Base-by-base conservation (phyloP, 2,888 invertebrate species). In the Synergus gifuensis region DNA sequence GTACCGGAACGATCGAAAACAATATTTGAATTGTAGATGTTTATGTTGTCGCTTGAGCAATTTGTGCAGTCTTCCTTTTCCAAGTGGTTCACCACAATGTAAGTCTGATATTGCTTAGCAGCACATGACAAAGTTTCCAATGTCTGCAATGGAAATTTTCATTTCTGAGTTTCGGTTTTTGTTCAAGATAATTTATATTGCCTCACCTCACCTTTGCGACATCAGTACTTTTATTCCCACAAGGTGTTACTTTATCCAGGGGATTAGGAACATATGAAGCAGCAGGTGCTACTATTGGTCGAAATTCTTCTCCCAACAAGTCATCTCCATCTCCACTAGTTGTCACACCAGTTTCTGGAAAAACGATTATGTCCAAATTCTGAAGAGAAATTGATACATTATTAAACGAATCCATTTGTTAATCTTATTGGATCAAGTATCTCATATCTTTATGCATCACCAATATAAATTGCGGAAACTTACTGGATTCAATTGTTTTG, bases 361-460 rank as follows among this genome's bases (percentile, higher is more conserved):
- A 97, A 0, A 97, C 95, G 12, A 97, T 93, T 28, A 97, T 96
- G 86, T 97, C 96, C 0, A 94, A 94, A 81, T 93, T 92, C 96
- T 96, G 92, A 18, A 93, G 89, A 36, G 58, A 54, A 64, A 9
- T 58, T 8, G 40, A 42, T 44, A 36, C 36, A 36, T 36, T 36
- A 36, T 36, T 36, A 0, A 28, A 2, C 3, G 36, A 36, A 36
- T 36, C 5, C 36, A 36, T 36, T 36, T 28, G 28, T 3, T 28
- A 28, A 28, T 28, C 28, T 28, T 28, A 28, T 28, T 28, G 0
- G 28, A 28, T 28, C 28, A 28, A 28, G 28, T 28, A 28, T 28
- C 28, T 28, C 28, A 3, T 28, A 28, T 28, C 28, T 2, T 28
- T 28, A 28, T 28, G 28, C 28, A 28, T 28, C 28, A 3, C 36